Base-by-base conservation (phyloP, 2,888 invertebrate species). In the Octodonta nipae region DNA sequence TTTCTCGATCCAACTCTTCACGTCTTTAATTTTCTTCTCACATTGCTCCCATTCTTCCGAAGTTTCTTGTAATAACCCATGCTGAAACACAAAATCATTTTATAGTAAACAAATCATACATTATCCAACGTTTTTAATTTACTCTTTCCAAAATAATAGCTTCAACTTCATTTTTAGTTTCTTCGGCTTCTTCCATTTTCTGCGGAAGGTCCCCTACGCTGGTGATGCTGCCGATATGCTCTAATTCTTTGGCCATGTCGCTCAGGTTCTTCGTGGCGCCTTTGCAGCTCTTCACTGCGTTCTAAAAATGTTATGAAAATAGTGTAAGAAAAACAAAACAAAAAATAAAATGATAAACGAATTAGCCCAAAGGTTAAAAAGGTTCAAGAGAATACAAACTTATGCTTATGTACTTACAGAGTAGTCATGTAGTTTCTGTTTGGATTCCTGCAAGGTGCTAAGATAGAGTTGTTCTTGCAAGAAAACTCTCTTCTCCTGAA, bases 41-140 rank as follows among this genome's bases (percentile, higher is more conserved):
- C 89, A 92, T 61, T 92, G 85, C 58, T 91, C 89, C 87, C 92
- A 92, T 66, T 92, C 91, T 58, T 91, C 89, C 28, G 84, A 80
- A 32, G 88, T 78, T 65, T 92, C 92, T 70, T 86, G 85, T 37
- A 92, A 69, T 46, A 88, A 65, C 27, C 85, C 81, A 56, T 83
- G 82, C 87, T 87, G 63, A 40, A 71, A 69, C 44, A 26, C 6
- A 13, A 16, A 26, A 34, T 15, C 26, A 35, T 27, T 28, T 26
- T 10, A 11, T 25, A 6, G 25, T 25, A 17, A 15, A 30, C 20
- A n/a, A n/a, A n/a, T n/a, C n/a, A n/a, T n/a, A n/a, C n/a, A n/a
- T n/a, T n/a, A n/a, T n/a, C n/a, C n/a, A n/a, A n/a, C n/a, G n/a
- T 22, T 22, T 4, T 4, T 3, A 3, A 22, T 4, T 62, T 65